Evolutionary conservation across 2,888 invertebrate species (phyloP).

Genomic region (Oscheius myriophilus): DNA sequence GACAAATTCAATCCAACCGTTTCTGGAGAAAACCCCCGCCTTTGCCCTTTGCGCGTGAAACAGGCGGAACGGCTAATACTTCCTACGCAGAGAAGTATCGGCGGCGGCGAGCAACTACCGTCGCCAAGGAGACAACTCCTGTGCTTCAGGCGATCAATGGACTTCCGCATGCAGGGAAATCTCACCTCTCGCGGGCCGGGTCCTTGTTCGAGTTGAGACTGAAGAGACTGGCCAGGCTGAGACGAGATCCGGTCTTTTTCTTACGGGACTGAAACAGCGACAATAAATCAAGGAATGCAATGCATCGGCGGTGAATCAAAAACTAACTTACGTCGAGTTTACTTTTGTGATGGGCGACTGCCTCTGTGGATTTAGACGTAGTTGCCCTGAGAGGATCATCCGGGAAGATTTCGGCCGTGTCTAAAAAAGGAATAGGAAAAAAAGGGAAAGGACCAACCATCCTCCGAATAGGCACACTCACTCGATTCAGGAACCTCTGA

Average conservation of each 20-base stretch:
- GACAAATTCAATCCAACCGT: no score
- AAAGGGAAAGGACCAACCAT: slow-evolving; percentile 2
- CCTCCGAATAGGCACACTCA: slow-evolving; percentile 18
- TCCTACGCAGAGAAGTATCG: no score
- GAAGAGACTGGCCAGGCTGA: slow-evolving; percentile 49
- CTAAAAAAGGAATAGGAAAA: not conserved
- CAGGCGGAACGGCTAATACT: no score
- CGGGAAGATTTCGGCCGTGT: slow-evolving; percentile 13
- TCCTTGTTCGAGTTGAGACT: slow-evolving; percentile 41
- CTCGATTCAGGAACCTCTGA: slow-evolving; percentile 32
- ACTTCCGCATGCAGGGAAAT: not conserved
- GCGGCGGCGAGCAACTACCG: no score
- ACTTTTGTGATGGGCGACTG: slow-evolving; percentile 5
- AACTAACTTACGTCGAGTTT: slow-evolving; percentile 12
- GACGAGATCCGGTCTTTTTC: slow-evolving; percentile 38
- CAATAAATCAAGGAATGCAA: not conserved
- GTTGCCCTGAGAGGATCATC: slow-evolving; percentile 8
- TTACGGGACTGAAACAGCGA: slow-evolving; percentile 12
- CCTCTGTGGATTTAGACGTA: slow-evolving; percentile 16
- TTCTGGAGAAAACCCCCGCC: no score
- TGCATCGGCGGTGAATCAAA: not conserved
- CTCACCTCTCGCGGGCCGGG: slow-evolving; percentile 11
- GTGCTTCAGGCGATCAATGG: not conserved
- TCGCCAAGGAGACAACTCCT: not conserved
- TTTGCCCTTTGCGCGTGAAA: no score